Evolutionary conservation across 2,113 vertebrate genomes (phyloP), one percentile per base, ranked within the genome.

Genomic region (Eudyptes chrysolophus): DNA sequence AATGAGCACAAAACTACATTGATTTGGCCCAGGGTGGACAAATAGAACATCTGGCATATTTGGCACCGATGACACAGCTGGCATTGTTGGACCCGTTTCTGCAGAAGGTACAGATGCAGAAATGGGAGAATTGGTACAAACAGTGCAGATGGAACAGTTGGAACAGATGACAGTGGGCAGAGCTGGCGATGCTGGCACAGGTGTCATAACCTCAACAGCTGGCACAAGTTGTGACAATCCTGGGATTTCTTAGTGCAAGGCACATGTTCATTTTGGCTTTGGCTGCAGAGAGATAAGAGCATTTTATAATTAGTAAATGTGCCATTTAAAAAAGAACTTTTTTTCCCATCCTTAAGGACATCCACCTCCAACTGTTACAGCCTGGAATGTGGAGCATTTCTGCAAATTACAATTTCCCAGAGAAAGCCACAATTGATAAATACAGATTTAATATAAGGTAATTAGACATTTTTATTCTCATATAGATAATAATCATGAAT

Each of bases 161-260:
- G 98, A 99, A 99, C 99, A 99, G 99, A 99, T 99, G 99, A 99
- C 99, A 99, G 99, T 99, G 99, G 99, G 99, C 99, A 99, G 99
- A 98, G 98, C 99, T 97, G 98, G 98, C 98, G 98, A 98, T 98
- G 99, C 99, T 99, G 99, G 99, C 99, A 99, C 99, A 99, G 99
- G 99, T 99, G 99, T 98, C 99, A 98, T 99, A 99, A 99, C 99
- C 99, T 99, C 99, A 99, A 99, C 99, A 99, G 99, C 99, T 99
- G 99, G 99, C 99, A 98, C 99, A 99, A 99, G 99, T 99, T 99
- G 99, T 98, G 99, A 98, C 99, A 99, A 99, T 99, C 99, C 99
- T 99, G 99, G 99, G 99, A 99, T 99, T 99, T 99, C 99, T 99
- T 99, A 99, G 99, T 99, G 99, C 99, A 99, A 99, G 99, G 99